Conservation (phyloP, 2,113 vertebrate species). For the Cettia cetti region DNA sequence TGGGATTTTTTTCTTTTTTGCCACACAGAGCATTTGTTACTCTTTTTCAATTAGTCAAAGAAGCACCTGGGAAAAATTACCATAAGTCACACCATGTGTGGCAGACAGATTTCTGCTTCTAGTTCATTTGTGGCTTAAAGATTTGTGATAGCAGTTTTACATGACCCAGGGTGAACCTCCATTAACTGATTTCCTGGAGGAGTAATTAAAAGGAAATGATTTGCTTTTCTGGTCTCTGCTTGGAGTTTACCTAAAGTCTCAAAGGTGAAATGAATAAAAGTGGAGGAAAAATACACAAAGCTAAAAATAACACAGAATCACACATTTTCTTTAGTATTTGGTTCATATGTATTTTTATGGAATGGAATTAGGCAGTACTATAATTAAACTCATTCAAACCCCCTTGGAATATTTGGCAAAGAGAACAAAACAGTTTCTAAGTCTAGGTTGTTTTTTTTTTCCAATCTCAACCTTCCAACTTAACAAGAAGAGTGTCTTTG, state of each 20-base stretch:
- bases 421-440: not conserved
- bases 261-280: conserved; percentile 59
- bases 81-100: conserved; percentile 3
- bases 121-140: conserved; percentile 38
- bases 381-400: conserved; percentile 19
- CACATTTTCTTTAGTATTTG: conserved; percentile 34
- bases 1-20: not conserved
- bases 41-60: conserved; percentile 44
- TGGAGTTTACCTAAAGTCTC: conserved; percentile 55
- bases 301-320: conserved; percentile 52
- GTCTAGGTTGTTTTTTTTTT: not conserved
- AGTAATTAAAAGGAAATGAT: conserved; percentile 70
- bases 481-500: not conserved
- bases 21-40: not conserved
- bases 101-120: not conserved
- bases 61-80: conserved; percentile 9
- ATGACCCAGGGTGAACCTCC: conserved; percentile 45
- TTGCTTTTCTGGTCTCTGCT: conserved; percentile 59
- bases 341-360: not conserved
- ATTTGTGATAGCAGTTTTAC: conserved; percentile 64
- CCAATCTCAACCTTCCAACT: not conserved
- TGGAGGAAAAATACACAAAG: conserved; percentile 13
- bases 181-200: conserved; percentile 66
- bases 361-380: conserved; percentile 15
- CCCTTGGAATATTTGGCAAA: not conserved